Base-by-base conservation (phyloP, 2,113 vertebrate species). In the Hydrolagus affinis region DNA sequence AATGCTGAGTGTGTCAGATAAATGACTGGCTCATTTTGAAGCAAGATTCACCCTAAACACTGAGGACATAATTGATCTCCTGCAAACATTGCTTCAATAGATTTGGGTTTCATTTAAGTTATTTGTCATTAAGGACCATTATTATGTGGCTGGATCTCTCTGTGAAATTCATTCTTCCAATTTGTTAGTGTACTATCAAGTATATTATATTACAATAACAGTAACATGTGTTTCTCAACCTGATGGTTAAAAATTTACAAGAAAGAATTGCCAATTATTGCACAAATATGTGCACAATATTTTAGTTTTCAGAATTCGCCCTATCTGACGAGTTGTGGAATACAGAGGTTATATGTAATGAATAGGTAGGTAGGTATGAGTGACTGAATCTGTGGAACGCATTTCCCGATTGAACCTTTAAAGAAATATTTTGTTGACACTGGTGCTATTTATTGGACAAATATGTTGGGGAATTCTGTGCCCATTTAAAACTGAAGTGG, bases 11-110 rank as follows among this genome's bases (percentile, higher is more conserved):
- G 60, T 83, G 62, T 83, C 78, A 30, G 62, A 28, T 68, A 83
- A 83, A 83, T 83, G 60, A 83, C 66, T 44, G 56, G 15, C 30
- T 56, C 25, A 83, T 28, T 66, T 83, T 14, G 60, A 83, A 83
- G 66, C 64, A 25, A 66, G 78, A 78, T 78, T 78, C 57, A 62
- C 25, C 76, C 14, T 15, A 64, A 68, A 30, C 60, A 68, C 78
- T 80, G 66, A 83, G 32, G 78, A n/a, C 64, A 66, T 68, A 83
- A 83, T 83, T 83, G 78, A 83, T 83, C 78, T 30, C 70, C 70
- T 83, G 59, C 28, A 68, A 83, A 66, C 78, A 83, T 83, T 68
- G 28, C 78, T 28, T 83, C 60, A 66, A 23, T 64, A 80, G 57
- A 23, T 80, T 44, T 25, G 78, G 78, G 23, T 68, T 83, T 83